Evolutionary conservation across 2,888 invertebrate species (phyloP), one percentile per base, ranked within the genome.

Genomic region (Aphidoletes aphidimyza): DNA sequence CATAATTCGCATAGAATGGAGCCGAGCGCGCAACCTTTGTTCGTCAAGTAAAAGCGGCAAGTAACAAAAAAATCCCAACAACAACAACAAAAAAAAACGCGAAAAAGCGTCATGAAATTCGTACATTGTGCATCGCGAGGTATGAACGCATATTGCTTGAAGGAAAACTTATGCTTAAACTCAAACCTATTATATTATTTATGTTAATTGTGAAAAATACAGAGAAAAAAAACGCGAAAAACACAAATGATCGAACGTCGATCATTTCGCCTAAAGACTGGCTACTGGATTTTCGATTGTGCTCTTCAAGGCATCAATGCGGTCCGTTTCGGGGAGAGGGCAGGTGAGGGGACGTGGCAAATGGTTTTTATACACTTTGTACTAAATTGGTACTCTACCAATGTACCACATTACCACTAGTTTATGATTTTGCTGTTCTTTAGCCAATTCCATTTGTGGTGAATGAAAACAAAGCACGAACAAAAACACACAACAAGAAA

Each of bases 221-320:
- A n/a, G n/a, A n/a, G 30, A 69, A 26, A 69, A 30, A 69, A 69
- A 69, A 54, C 22, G 22, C n/a, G n/a, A n/a, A n/a, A 54, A 69
- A 69, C 69, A 30, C 69, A 69, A 69, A 69, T 69, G 69, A 69
- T 69, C 30, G 69, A 69, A 30, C 30, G 69, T 69, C 69, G 69
- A 69, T 69, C 69, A 30, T 69, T 69, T n/a, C 42, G 69, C 69
- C 11, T 30, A 69, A 30, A 69, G 34, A 30, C 30, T 42, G 69
- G 22, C n/a, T 54, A 22, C 22, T 54, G 22, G 54, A n/a, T n/a
- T 54, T 54, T 54, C 22, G 22, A 22, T 54, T 22, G 22, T 54
- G 6, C 22, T 54, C 22, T 22, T 54, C 2, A 22, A 54, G 2
- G 9, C 22, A 54, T 54, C 54, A 54, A n/a, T 22, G n/a, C 14